Evolutionary conservation across 2,113 vertebrate genomes (phyloP).

Genomic region (Lamprotornis superbus): DNA sequence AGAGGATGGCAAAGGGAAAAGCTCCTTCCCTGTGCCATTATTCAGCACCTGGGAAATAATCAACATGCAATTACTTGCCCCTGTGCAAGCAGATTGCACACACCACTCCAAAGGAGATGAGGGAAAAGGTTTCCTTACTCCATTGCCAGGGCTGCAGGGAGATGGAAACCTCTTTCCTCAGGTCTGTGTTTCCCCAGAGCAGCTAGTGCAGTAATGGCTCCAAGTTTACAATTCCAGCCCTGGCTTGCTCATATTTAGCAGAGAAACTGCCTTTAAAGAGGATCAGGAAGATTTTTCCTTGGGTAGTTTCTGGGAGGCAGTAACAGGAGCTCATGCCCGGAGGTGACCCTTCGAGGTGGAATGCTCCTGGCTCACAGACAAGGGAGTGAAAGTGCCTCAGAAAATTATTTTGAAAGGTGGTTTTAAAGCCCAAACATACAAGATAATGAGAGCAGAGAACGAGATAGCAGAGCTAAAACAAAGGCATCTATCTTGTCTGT

Average conservation of each 20-base stretch:
- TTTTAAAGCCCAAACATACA: not conserved
- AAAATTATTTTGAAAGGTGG: not conserved
- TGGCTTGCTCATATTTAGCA: not conserved
- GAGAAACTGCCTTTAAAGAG: not conserved
- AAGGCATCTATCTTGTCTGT: not conserved
- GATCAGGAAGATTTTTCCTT: not conserved
- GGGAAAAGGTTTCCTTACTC: not conserved
- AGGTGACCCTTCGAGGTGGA: not conserved
- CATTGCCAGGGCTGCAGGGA: not conserved
- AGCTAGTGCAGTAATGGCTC: not conserved
- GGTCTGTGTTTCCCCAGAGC: not conserved
- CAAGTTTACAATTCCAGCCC: not conserved
- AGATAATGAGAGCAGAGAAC: not conserved
- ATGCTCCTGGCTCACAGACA: fast-evolving
- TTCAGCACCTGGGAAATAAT: not conserved
- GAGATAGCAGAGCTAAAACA: not conserved
- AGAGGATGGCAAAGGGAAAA: not conserved
- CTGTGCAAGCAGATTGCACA: no score
- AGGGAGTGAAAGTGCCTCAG: not conserved
- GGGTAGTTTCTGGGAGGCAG: not conserved
- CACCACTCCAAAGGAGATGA: fast-evolving
- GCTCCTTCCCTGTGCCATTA: not conserved
- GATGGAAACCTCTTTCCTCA: not conserved
- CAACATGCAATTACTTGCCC: not conserved
- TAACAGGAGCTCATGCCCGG: not conserved